Percentiles rank a stretch among this genome's conserved stretches.
phyloP scores from a whole-genome alignment of 2,888 invertebrate genomes.

The Hipparchia sbordonii region DNA sequence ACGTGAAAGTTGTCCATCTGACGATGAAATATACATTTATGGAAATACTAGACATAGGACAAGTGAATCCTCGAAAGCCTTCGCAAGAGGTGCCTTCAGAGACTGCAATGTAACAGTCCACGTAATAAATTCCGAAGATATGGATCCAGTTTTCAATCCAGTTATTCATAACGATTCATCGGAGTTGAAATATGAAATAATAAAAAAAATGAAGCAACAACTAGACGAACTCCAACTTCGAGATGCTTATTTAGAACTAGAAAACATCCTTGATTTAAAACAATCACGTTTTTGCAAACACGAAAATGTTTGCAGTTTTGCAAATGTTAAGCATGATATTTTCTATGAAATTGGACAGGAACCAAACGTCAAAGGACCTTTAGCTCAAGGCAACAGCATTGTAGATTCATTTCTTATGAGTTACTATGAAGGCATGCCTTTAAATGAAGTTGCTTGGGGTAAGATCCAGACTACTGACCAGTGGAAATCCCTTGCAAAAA shows the following conservation, averaged over 20 bases:
- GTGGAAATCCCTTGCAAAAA: slow-evolving; percentile 54
- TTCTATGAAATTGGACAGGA: slow-evolving; percentile 52
- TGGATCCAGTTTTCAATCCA: slow-evolving; percentile 61
- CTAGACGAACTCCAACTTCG: slow-evolving; percentile 49
- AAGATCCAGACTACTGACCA: slow-evolving; percentile 50
- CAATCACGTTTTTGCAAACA: slow-evolving; percentile 55
- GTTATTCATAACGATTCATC: slow-evolving; percentile 51
- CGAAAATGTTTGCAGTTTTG: slow-evolving; percentile 55
- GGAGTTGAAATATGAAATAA: slow-evolving; percentile 46
- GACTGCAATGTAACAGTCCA: slow-evolving; percentile 56
- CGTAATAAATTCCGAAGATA: slow-evolving; percentile 47
- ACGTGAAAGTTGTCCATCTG: slow-evolving; percentile 50
- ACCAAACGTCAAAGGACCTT: slow-evolving; percentile 58
- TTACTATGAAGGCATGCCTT: slow-evolving; percentile 61
- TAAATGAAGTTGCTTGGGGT: slow-evolving; percentile 65
- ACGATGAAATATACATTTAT: slow-evolving; percentile 54
- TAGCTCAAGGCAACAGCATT: slow-evolving; percentile 53
- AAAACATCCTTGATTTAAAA: slow-evolving; percentile 57
- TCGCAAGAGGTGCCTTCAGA: slow-evolving; percentile 57
- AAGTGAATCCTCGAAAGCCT: slow-evolving; percentile 57
- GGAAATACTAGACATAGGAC: slow-evolving; percentile 66
- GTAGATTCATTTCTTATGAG: slow-evolving; percentile 68
- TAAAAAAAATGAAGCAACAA: slow-evolving; percentile 55
- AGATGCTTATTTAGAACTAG: slow-evolving; percentile 51
- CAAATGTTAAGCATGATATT: slow-evolving; percentile 47